A percentile compares a stretch with the other conserved stretches of the same genome.
These are phyloP conservation scores for Lordiphosa clarofinis DNA, from an alignment of 1,140 invertebrate genomes.

Conservation along the genomic window DNA sequence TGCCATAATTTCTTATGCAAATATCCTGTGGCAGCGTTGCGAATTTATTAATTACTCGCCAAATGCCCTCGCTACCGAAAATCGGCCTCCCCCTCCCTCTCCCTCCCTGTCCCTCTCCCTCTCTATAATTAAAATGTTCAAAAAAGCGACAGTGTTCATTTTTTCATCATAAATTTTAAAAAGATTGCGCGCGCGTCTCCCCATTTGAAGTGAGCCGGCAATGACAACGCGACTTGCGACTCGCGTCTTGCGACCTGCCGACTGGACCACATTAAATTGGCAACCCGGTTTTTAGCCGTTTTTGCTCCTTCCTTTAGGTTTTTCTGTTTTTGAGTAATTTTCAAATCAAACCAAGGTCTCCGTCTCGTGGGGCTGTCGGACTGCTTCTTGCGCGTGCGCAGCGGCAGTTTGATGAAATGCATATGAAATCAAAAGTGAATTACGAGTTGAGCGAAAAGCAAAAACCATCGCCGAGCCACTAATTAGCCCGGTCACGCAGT, in stretches of 20 bases:
- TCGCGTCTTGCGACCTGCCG: slow-evolving; percentile 2
- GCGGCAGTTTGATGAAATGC: slow-evolving; percentile 76
- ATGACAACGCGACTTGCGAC: slow-evolving; percentile 48
- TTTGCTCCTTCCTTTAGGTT: too few relatives aligned
- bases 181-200: slow-evolving; percentile 68
- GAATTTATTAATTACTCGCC: slow-evolving; percentile 76
- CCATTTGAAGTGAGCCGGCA: slow-evolving; percentile 71
- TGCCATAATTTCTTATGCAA: slow-evolving; percentile 79
- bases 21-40: slow-evolving; percentile 75
- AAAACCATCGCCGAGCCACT: slow-evolving; percentile 16
- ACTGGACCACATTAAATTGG: slow-evolving; percentile 67
- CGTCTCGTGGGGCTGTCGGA: slow-evolving; percentile 15
- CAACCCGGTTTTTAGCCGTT: slow-evolving; percentile 23
- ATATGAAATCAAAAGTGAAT: slow-evolving; percentile 78
- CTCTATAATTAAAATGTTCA: slow-evolving; percentile 74
- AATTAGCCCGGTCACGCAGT: slow-evolving; percentile 67
- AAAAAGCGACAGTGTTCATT: slow-evolving; percentile 77
- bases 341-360: slow-evolving; percentile 75
- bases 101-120: slow-evolving; percentile 24
- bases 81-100: slow-evolving; percentile 4
- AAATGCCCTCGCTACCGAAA: slow-evolving; percentile 37
- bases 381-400: slow-evolving; percentile 57
- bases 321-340: slow-evolving; percentile 59
- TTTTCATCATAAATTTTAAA: slow-evolving; percentile 77
- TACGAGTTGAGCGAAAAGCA: slow-evolving; percentile 27